Percentiles rank a stretch among this genome's conserved stretches.
Conservation (phyloP, 2,797 vertebrate genomes). For the Bradypus variegatus region DNA sequence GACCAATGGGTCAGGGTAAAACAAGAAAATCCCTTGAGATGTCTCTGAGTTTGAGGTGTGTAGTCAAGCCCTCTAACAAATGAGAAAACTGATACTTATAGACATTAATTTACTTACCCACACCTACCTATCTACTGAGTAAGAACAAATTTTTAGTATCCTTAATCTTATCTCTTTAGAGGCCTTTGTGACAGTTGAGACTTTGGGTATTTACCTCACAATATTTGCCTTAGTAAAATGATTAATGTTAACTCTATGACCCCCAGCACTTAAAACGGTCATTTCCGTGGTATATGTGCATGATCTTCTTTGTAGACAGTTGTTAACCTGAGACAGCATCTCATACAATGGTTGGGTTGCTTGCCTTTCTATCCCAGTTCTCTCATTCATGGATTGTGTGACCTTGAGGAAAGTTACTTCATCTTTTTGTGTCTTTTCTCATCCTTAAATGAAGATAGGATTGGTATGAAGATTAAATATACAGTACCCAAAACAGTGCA, state of each 20-base stretch:
- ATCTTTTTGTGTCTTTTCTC: not conserved
- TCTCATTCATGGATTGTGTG: not conserved
- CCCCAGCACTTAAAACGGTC: not conserved
- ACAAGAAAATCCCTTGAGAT: not conserved
- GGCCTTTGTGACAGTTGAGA: not conserved
- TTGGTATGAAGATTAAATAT: not conserved
- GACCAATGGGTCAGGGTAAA: not conserved
- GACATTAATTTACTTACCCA: not conserved
- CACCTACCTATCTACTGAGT: not conserved
- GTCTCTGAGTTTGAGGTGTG: not conserved
- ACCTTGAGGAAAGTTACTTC: not conserved
- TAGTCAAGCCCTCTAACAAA: not conserved
- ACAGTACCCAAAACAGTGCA: not conserved
- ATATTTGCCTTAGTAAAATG: not conserved
- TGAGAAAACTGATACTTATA: not conserved
- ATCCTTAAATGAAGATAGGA: not conserved
- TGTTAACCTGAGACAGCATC: constrained; percentile 6
- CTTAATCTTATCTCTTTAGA: not conserved
- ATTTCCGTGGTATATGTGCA: not conserved
- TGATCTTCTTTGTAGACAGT: not conserved
- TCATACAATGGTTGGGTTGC: not conserved
- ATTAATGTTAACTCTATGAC: not conserved
- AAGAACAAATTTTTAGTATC: not conserved
- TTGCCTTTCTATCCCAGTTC: not conserved
- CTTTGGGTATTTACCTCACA: not conserved